phyloP scores from a whole-genome alignment of 2,797 vertebrate genomes.

The Crypturellus tataupa region DNA sequence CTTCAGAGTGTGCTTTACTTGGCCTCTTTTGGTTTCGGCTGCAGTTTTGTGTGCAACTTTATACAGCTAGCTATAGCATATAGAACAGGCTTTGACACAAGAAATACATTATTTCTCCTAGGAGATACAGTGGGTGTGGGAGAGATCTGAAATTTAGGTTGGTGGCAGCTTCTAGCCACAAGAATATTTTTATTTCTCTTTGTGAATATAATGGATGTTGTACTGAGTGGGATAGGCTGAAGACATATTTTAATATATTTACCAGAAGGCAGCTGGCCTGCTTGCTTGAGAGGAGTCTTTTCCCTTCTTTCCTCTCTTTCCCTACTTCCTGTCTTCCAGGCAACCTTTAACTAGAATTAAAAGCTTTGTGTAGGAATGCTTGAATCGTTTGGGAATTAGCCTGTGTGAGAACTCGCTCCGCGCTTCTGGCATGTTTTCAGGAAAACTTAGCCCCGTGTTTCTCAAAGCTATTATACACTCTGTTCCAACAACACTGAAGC shows the following conservation, averaged over 20 bases:
- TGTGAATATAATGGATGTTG: neutral
- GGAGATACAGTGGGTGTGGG: neutral
- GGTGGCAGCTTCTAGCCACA: neutral
- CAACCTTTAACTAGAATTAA: conserved; percentile 5
- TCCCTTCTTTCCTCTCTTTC: neutral
- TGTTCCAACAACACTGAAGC: neutral
- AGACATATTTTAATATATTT: neutral
- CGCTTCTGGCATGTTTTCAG: conserved; percentile 26
- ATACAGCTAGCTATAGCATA: neutral
- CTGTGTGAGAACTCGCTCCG: conserved; percentile 23
- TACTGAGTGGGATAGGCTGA: neutral
- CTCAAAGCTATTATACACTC: neutral
- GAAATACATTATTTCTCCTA: neutral
- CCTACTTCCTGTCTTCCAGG: neutral
- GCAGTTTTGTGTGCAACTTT: neutral
- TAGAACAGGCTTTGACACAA: neutral
- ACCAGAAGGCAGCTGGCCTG: neutral
- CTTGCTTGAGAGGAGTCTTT: neutral
- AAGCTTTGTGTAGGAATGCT: conserved; percentile 26
- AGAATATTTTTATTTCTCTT: neutral
- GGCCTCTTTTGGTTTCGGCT: neutral
- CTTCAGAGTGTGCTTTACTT: neutral
- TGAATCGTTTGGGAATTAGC: neutral
- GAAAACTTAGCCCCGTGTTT: neutral
- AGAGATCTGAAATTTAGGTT: neutral